Evolutionary conservation across 2,113 vertebrate species (phyloP).

Genomic region (Ellobius talpinus): DNA sequence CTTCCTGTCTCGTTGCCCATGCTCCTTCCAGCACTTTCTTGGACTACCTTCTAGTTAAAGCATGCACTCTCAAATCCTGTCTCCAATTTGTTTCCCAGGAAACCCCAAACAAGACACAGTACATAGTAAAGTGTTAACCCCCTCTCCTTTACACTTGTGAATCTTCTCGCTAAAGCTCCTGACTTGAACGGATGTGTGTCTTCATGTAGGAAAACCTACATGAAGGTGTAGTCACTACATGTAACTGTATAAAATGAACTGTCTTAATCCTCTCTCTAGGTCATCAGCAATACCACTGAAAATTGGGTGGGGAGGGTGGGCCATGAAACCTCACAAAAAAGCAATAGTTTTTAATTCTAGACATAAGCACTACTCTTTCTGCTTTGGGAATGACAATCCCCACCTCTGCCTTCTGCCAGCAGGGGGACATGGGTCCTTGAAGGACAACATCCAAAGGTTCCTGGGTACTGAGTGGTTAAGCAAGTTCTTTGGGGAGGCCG

Average conservation of each 20-base stretch:
- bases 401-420: not conserved
- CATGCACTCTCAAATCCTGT: not conserved
- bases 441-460: not conserved
- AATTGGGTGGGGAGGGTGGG: not conserved
- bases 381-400: not conserved
- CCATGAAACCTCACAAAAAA: not conserved
- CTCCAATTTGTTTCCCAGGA: not conserved
- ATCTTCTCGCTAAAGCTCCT: not conserved
- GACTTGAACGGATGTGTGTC: not conserved
- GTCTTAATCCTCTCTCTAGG: not conserved
- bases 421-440: not conserved
- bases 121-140: too few species aligned
- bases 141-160: not conserved
- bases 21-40: not conserved
- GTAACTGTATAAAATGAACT: not conserved
- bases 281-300: constrained; percentile 35
- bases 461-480: not conserved
- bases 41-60: not conserved
- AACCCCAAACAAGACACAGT: not conserved
- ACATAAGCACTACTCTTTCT: not conserved
- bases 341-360: not conserved
- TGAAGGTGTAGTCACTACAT: not conserved
- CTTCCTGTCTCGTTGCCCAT: not conserved
- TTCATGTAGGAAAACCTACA: not conserved
- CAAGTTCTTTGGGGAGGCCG: too few species aligned